A percentile compares a stretch with the other conserved stretches of the same genome.
These are phyloP conservation scores for Orthosia incerta DNA, from an alignment of 2,888 invertebrate species.

Conservation along the genomic window DNA sequence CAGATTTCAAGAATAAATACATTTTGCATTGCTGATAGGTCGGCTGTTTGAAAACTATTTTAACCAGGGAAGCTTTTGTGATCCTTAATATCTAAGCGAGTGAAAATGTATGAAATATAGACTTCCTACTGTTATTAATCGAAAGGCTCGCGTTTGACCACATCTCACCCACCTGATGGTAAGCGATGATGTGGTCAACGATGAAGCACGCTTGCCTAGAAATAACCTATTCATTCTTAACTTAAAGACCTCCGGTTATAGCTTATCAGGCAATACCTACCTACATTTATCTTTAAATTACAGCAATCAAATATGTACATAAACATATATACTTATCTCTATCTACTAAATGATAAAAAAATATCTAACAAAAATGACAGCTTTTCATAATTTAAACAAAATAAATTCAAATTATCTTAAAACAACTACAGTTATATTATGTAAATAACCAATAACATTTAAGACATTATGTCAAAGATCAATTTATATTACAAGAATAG, in stretches of 20 bases:
- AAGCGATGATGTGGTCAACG: no score
- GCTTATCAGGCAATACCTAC: no score
- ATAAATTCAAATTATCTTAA: not conserved
- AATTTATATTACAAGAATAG: constrained; percentile 3
- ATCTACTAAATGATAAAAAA: not conserved
- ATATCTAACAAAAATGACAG: not conserved
- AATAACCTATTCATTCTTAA: no score
- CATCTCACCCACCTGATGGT: no score
- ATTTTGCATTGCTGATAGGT: not conserved
- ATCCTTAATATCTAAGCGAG: not conserved
- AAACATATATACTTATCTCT: not conserved
- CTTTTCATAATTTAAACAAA: not conserved
- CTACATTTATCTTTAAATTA: not conserved
- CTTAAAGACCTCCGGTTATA: no score
- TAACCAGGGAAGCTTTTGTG: not conserved
- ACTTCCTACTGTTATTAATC: no score
- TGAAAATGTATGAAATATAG: no score
- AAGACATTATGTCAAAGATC: constrained; percentile 29
- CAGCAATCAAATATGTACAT: not conserved
- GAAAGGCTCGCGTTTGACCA: no score
- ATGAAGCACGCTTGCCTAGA: no score
- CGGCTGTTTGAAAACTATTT: not conserved
- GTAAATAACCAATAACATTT: constrained; percentile 5
- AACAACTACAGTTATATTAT: not conserved
- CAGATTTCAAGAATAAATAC: constrained; percentile 40